phyloP scores from a whole-genome alignment of 1,140 invertebrate species.

The Neodiprion lecontei region DNA sequence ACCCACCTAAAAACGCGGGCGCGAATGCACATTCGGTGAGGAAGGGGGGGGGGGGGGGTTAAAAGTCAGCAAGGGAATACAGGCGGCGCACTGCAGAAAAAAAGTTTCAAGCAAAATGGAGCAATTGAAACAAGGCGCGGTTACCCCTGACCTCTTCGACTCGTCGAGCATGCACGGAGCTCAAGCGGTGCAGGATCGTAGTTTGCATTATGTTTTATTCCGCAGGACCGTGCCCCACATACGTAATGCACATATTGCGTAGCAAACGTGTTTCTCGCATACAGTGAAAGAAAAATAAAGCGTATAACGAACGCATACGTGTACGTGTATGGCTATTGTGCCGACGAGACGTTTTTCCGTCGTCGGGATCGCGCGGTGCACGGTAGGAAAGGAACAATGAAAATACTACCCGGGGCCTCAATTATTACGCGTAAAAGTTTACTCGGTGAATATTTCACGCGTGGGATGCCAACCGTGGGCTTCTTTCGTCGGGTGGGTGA shows the following conservation, averaged over 20 bases:
- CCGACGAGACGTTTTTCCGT: not conserved
- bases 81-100: not conserved
- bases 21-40: constrained; percentile 10
- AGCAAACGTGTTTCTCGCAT: too few species aligned
- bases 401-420: not conserved
- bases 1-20: constrained; percentile 28
- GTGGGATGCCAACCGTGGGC: not conserved
- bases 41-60: too few species aligned
- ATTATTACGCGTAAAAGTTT: constrained; percentile 3
- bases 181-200: not conserved
- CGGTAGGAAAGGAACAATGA: not conserved
- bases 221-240: too few species aligned
- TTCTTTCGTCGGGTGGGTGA: not conserved
- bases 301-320: too few species aligned
- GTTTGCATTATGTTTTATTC: too few species aligned
- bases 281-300: too few species aligned
- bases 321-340: not conserved
- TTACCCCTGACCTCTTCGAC: constrained; percentile 14
- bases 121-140: constrained; percentile 39
- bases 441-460: not conserved
- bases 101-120: constrained; percentile 33
- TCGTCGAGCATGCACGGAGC: not conserved
- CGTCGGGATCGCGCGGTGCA: not conserved
- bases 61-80: too few species aligned
- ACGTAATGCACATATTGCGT: too few species aligned